Percentiles rank a stretch among this genome's conserved stretches.
Conservation (phyloP, 2,797 vertebrate genomes). For the Eupleurogrammus muticus region DNA sequence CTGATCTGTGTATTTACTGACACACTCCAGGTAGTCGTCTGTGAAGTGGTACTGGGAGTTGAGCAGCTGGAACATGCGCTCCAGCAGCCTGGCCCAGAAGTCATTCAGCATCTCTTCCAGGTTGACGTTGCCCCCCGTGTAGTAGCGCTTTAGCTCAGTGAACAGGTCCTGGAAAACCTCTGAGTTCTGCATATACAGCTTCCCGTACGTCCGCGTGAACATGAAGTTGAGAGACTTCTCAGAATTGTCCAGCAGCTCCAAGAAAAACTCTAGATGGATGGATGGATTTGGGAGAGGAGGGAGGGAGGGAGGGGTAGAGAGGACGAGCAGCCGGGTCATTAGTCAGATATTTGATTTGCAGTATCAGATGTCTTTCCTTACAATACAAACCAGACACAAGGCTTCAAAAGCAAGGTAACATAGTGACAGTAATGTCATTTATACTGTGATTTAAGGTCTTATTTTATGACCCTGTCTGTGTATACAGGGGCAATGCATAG, state of each 20-base stretch:
- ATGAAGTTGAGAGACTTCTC: constrained; percentile 94
- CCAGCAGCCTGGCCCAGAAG: constrained; percentile 95
- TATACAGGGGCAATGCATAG: constrained; percentile 43
- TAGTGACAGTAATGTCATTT: background rate
- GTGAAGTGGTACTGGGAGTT: constrained; percentile 96
- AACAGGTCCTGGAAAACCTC: constrained; percentile 98
- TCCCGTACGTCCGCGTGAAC: constrained; percentile 93
- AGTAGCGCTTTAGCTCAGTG: constrained; percentile 94
- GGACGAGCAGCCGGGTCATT: constrained; percentile 45
- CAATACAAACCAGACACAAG: constrained; percentile 2
- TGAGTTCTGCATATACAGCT: constrained; percentile 95
- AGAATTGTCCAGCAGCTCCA: constrained; percentile 95
- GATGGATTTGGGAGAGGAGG: constrained; percentile 45
- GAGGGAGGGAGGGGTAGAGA: constrained; percentile 25
- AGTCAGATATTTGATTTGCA: constrained; percentile 35
- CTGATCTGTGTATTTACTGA: constrained; percentile 96
- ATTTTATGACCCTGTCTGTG: constrained; percentile 37
- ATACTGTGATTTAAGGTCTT: constrained; percentile 30
- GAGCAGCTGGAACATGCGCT: constrained; percentile 96
- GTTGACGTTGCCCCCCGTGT: constrained; percentile 95
- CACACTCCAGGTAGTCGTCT: constrained; percentile 96
- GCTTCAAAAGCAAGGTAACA: background rate
- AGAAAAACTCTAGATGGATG: constrained; percentile 91
- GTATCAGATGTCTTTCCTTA: constrained; percentile 9
- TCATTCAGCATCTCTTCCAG: constrained; percentile 97